phyloP scores from a whole-genome alignment of 2,797 vertebrate species.

The Acanthis flammea region DNA sequence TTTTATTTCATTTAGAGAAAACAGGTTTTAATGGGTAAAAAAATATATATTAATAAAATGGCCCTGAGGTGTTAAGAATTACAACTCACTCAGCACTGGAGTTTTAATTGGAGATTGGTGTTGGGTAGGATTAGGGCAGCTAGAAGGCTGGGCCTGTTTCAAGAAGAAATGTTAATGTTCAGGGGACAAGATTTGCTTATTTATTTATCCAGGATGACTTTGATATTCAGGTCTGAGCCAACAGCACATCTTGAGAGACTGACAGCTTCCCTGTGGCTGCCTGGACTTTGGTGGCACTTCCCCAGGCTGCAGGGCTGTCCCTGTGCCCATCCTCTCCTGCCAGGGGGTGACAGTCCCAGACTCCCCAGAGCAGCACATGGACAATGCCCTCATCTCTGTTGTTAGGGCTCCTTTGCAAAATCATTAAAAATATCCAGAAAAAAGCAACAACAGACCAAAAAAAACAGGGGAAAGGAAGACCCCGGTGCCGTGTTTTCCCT shows the following conservation, averaged over 20 bases:
- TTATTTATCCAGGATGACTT: not conserved
- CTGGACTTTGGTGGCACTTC: not conserved
- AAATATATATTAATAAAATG: not conserved
- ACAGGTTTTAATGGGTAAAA: not conserved
- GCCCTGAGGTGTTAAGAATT: conserved; percentile 10
- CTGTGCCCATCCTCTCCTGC: not conserved
- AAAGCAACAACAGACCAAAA: not conserved
- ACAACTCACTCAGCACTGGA: not conserved
- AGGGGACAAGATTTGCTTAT: not conserved
- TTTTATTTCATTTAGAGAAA: conserved; percentile 18
- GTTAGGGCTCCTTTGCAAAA: not conserved
- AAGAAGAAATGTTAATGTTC: not conserved
- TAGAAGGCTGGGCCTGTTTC: not conserved
- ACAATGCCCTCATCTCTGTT: not conserved
- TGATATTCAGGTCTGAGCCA: not conserved
- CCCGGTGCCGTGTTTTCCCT: not conserved
- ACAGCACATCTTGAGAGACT: not conserved
- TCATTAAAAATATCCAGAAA: not conserved
- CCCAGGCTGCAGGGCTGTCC: not conserved
- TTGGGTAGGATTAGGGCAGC: not conserved
- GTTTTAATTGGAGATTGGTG: conserved; percentile 36
- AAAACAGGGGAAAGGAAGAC: not conserved
- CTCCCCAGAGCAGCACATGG: not conserved
- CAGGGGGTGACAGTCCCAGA: not conserved
- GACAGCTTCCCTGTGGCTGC: not conserved